Evolutionary conservation across 2,797 vertebrate genomes (phyloP), one percentile per base, ranked within the genome.

Genomic region (Protosalanx chinensis): DNA sequence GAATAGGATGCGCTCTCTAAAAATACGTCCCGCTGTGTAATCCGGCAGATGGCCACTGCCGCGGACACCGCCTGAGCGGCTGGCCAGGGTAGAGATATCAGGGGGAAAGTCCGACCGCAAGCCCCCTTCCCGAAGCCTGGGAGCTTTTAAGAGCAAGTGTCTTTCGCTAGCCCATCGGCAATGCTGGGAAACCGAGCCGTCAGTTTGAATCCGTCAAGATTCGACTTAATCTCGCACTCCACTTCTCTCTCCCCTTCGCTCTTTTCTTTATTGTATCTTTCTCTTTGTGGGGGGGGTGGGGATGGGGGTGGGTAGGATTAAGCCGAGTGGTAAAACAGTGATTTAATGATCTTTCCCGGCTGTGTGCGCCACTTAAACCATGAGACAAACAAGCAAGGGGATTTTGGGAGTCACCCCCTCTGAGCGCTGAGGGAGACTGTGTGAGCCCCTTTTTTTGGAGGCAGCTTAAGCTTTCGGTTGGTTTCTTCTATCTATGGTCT

Each of bases 281-380:
- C 84, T 89, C 86, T 90, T 91, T 89, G 90, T 90, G 86, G 80
- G 49, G 72, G 51, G 46, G 46, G 8, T 3, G 46, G 46, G 85
- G 89, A 91, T 90, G 86, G 80, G 49, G 72, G 51, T 4, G 46
- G 8, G 46, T 4, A 7, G 85, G 89, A 93, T 93, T 93, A 93
- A 92, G 86, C 81, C 78, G 89, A 92, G 90, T 93, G 90, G 92
- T 92, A 92, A 93, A 93, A 93, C 89, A 91, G 92, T 91, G 91
- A 92, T 94, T 93, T 93, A 92, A 92, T 92, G 91, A 92, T 92
- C 90, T 91, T 91, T 92, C 89, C 89, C 90, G 88, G 90, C 88
- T 88, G 90, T 89, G 83, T 87, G 89, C 88, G 81, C 86, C 84
- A 90, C 89, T 92, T 91, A 90, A 90, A 91, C 86, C 86, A 89